Base-by-base conservation (phyloP, 2,888 invertebrate species). In the Xylota segnis region DNA sequence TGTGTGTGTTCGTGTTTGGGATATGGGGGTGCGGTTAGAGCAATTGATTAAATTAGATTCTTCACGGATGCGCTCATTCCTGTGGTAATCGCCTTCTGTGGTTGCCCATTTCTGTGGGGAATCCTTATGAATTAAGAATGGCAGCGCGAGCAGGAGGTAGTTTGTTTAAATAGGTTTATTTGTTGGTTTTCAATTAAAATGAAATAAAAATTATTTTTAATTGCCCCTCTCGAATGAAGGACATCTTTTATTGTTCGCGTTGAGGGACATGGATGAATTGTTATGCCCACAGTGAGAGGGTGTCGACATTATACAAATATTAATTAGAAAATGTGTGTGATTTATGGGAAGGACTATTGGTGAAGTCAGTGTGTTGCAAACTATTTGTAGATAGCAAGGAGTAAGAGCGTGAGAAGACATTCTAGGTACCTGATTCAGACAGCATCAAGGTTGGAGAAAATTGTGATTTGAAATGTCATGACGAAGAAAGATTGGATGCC, bases 41-140 rank as follows among this genome's bases (percentile, higher is more conserved):
- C 86, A 86, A 86, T 86, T 86, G 86, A 86, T 86, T 86, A 82
- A 86, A 86, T 86, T 86, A 86, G 86, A 86, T 86, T 82, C 86
- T 77, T 68, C 68, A 82, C 72, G 81, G 86, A 86, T 82, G 86
- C 71, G 82, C 71, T 86, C 82, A 82, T 72, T 56, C 43, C 66
- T 45, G 59, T 50, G 71, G 75, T 61, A 47, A 16, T 12, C 52
- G 72, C 50, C 43, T 40, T 43, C 47, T 68, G 71, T 23, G 76
- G 65, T 84, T 75, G 58, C 12, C 58, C 68, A 54, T 37, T 74
- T 68, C 56, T 50, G 37, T 2, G 50, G 66, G 71, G 32, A 70
- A 32, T 72, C 66, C 58, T 72, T 82, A 68, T 40, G 54, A 76
- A 59, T 72, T 76, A 37, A 12, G 34, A 59, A 75, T 45, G 34